Evolutionary conservation across 2,888 invertebrate genomes (phyloP), one percentile per base, ranked within the genome.

Genomic region (Carpatolechia fugitivella): DNA sequence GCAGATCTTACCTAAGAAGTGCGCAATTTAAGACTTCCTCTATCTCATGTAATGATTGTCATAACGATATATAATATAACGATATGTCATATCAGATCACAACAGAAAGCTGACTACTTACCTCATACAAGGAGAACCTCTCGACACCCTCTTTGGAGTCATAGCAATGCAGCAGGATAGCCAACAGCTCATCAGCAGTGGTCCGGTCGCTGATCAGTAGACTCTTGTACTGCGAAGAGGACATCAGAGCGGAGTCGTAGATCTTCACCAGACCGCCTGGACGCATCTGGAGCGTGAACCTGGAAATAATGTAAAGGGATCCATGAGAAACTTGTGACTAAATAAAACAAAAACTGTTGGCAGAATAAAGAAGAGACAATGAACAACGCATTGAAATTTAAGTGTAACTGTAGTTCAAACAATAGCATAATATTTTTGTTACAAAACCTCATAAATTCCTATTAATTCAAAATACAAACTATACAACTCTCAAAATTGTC

Each of bases 141-240:
- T 96, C 96, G 1, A 96, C 95, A 20, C 95, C 93, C 78, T 97
- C 97, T 60, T 92, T 92, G 59, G 95, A 96, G 80, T 94, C 95
- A 78, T 96, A 97, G 83, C 97, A 97, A 68, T 95, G 95, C 56
- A 98, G 91, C 56, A 98, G 83, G 64, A 98, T 92, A 59, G 95
- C 94, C 59, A 98, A 93, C 59, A 98, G 90, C 84, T 98, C 97
- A 76, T 97, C 96, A 0, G 95, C 95, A 18, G 96, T 96, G 48
- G 98, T 98, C 72, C 95, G 92, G 69, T 97, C 97, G 63, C 97
- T 97, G 69, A 97, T 95, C 63, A 98, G 91, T 66, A 98, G 90
- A 65, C 96, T 96, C 89, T 98, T 98, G 92, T 98, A 98, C 89
- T 97, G 96, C 0, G 97, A 97, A 77, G 96, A 96, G 53, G 96